Base-by-base conservation (phyloP, 2,888 invertebrate species). In the Cryptus armator region DNA sequence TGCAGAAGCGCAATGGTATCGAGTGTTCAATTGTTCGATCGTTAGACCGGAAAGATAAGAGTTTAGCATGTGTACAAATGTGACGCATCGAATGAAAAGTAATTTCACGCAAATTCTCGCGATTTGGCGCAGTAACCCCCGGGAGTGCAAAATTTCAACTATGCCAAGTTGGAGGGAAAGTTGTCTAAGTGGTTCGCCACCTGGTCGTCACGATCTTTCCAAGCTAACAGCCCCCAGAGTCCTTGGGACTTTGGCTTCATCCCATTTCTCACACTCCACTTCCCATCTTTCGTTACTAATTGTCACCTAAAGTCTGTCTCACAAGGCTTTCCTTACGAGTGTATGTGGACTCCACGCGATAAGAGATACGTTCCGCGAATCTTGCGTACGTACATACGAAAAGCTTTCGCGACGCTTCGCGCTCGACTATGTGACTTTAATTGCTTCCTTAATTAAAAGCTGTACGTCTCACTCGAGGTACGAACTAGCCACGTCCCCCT, bases 401-500 rank as follows among this genome's bases (percentile, higher is more conserved):
- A 70, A 75, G 72, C 83, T 79, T 62, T 46, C 44, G 53, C 59
- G 48, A 53, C 44, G 59, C 67, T 70, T 72, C 70, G 72, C 72
- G 81, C 83, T 83, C 86, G 62, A 80, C 86, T 86, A 86, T 87
- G 86, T 81, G 87, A 85, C 86, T 87, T 87, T 87, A 86, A 87
- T 87, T 86, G 86, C 87, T 87, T 87, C 86, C 85, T 87, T 87
- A 87, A 87, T 87, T 87, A 87, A 87, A 87, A 87, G 87, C 87
- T 77, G 85, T 87, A 86, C 86, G 81, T 87, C 86, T 87, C 86
- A 85, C 80, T 86, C 84, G 81, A 76, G 83, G 80, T 79, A 67
- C 62, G 68, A 68, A 84, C 78, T 29, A 32, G 29, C n/a, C 5
- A 53, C 37, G 62, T 74, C 37, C 37, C 37, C 5, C 9, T 9